A percentile compares a stretch with the other conserved stretches of the same genome.
Evolutionary conservation across 2,797 vertebrate species (phyloP).

Genomic region (Tenualosa thibaudeaui): DNA sequence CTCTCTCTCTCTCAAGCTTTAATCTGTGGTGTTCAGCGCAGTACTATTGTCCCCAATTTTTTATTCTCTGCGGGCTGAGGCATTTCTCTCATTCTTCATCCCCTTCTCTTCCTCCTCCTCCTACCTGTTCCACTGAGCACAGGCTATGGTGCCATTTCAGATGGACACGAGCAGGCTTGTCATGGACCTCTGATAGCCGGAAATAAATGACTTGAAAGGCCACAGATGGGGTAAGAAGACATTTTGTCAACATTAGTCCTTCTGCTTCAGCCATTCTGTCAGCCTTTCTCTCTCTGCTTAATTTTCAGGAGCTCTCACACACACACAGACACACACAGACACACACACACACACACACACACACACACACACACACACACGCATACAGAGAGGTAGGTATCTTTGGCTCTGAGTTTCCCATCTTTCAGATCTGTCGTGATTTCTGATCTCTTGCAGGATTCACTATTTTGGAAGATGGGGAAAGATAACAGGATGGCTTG

Average conservation of each 20-base stretch:
- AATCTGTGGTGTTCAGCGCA: conserved; percentile 40
- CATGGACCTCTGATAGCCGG: neutral
- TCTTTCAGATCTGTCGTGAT: neutral
- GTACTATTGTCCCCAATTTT: conserved; percentile 23
- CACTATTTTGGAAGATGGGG: neutral
- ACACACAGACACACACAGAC: too few species aligned
- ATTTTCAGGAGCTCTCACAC: neutral
- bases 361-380: too few species aligned
- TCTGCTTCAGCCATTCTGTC: neutral
- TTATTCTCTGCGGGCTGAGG: neutral
- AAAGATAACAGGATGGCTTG: neutral
- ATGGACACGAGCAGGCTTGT: neutral
- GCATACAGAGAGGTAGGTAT: neutral
- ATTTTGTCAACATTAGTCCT: neutral
- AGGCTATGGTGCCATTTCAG: neutral
- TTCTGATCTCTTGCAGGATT: neutral
- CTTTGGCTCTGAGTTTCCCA: neutral
- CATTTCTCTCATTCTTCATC: conserved; percentile 42
- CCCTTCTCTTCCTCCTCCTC: neutral
- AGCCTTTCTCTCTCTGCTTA: neutral
- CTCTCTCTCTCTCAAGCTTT: conserved; percentile 34
- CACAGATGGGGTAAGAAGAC: neutral
- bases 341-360: too few species aligned
- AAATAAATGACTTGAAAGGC: neutral
- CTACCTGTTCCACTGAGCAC: neutral